phyloP scores from a whole-genome alignment of 2,113 vertebrate genomes.

The Calypte anna region DNA sequence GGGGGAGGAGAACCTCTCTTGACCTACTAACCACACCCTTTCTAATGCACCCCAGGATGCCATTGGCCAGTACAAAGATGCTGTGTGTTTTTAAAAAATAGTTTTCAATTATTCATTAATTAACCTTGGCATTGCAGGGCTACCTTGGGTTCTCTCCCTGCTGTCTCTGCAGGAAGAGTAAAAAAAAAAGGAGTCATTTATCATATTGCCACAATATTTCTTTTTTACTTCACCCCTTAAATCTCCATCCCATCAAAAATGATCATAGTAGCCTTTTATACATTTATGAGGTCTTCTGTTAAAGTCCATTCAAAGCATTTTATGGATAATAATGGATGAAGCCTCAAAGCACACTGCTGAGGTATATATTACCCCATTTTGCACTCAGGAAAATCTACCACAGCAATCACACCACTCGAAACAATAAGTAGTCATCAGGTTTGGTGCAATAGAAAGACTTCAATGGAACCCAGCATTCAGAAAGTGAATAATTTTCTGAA shows the following conservation, averaged over 20 bases:
- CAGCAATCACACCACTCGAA: not conserved
- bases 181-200: not conserved
- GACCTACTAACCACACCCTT: no score
- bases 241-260: not conserved
- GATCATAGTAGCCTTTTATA: not conserved
- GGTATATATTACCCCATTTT: not conserved
- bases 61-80: not conserved
- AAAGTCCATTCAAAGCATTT: not conserved
- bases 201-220: not conserved
- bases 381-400: not conserved
- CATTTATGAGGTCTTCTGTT: not conserved
- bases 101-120: not conserved
- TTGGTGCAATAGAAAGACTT: not conserved
- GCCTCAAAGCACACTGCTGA: not conserved
- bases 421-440: not conserved
- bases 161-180: not conserved
- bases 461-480: not conserved
- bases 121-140: not conserved
- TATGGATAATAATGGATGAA: not conserved
- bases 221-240: not conserved
- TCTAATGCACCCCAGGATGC: no score
- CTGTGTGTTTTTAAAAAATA: not conserved
- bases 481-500: not conserved
- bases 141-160: not conserved
- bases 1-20: no score